These are phyloP conservation scores for Aphodius sticticus DNA, from an alignment of 2,888 invertebrate species.

Conservation along the genomic window DNA sequence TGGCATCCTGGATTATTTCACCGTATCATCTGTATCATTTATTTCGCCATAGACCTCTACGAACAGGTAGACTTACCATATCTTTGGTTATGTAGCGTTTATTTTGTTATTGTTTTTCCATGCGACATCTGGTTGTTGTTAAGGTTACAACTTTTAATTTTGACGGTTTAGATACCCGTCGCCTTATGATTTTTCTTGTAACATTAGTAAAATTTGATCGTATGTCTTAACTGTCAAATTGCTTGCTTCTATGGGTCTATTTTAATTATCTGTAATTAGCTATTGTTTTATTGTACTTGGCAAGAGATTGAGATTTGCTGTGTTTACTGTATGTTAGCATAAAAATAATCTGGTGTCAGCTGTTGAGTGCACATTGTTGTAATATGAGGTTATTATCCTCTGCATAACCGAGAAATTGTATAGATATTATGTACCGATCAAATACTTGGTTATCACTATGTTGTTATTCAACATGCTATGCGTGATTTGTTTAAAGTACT, in stretches of 20 bases:
- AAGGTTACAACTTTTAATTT: background rate
- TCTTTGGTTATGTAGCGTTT: constrained; percentile 45
- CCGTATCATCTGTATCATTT: constrained; percentile 13
- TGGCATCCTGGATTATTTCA: constrained; percentile 11
- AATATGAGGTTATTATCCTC: constrained; percentile 4
- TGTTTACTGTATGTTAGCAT: background rate
- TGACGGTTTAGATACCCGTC: background rate
- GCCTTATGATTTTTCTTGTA: background rate
- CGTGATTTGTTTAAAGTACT: background rate
- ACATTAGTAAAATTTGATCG: background rate
- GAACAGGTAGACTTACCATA: constrained; percentile 44
- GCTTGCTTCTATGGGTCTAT: background rate
- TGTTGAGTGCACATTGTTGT: background rate
- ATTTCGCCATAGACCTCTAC: constrained; percentile 28
- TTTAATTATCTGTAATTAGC: background rate
- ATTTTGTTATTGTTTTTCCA: constrained; percentile 45
- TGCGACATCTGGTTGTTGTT: constrained; percentile 16
- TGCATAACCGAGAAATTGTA: background rate
- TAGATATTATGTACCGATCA: background rate
- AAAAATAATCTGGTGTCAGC: background rate
- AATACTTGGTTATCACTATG: background rate
- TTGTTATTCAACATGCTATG: background rate
- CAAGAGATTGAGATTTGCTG: background rate
- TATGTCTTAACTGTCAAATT: background rate
- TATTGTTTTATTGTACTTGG: background rate